phyloP scores from a whole-genome alignment of 2,113 vertebrate genomes.

The Pachypanchax playfairii region DNA sequence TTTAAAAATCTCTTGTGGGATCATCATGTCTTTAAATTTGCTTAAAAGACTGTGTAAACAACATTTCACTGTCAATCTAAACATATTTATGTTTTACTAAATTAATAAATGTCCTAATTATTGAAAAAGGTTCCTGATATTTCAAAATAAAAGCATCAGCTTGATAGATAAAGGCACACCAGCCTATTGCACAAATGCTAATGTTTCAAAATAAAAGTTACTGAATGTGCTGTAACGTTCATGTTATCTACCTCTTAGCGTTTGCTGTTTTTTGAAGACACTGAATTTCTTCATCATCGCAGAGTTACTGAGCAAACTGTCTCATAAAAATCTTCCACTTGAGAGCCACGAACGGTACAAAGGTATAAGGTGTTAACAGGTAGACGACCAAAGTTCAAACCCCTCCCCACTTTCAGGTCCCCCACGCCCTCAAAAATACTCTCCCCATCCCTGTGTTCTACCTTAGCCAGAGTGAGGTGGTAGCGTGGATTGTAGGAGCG shows the following conservation, averaged over 20 bases:
- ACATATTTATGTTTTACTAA: too few relatives aligned
- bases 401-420: conserved; percentile 67
- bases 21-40: too few relatives aligned
- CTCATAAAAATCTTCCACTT: conserved; percentile 71
- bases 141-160: too few relatives aligned
- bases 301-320: conserved; percentile 69
- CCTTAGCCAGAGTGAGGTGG: conserved; percentile 80
- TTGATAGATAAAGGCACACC: too few relatives aligned
- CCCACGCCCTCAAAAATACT: conserved; percentile 71
- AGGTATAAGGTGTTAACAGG: conserved; percentile 77
- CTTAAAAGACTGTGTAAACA: too few relatives aligned
- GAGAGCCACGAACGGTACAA: conserved; percentile 39
- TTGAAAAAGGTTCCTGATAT: too few relatives aligned
- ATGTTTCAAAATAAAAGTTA: too few relatives aligned
- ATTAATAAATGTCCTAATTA: too few relatives aligned
- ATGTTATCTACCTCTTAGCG: neutral
- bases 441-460: conserved; percentile 11
- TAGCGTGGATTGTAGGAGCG: conserved; percentile 73
- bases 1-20: too few relatives aligned
- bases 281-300: conserved; percentile 41
- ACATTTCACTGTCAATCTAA: too few relatives aligned
- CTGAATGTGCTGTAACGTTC: too few relatives aligned
- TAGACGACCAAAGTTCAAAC: conserved; percentile 77
- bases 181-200: too few relatives aligned
- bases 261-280: neutral